Evolutionary conservation across 1,140 invertebrate species (phyloP).

Genomic region (Notospermus geniculatus): DNA sequence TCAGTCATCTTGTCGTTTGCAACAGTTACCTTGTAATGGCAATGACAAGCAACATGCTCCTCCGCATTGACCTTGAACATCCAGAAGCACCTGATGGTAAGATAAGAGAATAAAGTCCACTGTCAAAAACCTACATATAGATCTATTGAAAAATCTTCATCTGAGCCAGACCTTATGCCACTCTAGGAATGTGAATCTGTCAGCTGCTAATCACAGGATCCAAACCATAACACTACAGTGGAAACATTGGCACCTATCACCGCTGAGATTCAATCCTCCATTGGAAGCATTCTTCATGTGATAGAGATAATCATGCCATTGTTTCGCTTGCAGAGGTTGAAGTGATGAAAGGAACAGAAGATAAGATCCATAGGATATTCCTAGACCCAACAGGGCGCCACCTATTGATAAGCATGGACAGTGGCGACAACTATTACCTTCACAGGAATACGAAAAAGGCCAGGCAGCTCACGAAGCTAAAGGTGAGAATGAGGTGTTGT

Average conservation of each 20-base stretch:
- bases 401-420: constrained; percentile 71
- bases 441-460: constrained; percentile 66
- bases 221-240: too few species aligned
- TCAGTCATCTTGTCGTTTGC: constrained; percentile 76
- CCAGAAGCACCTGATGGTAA: constrained; percentile 76
- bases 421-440: constrained; percentile 77
- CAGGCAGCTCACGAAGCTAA: constrained; percentile 58
- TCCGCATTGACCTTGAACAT: constrained; percentile 78
- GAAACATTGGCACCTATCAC: too few species aligned
- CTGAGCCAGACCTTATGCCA: too few species aligned
- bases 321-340: constrained; percentile 43
- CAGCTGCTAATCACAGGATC: too few species aligned
- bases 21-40: constrained; percentile 80
- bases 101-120: too few species aligned
- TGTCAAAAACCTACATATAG: too few species aligned
- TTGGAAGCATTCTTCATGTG: not conserved
- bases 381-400: constrained; percentile 85
- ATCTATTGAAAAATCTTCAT: too few species aligned
- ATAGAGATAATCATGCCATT: not conserved
- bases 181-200: not conserved
- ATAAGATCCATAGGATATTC: constrained; percentile 70
- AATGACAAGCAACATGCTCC: constrained; percentile 77
- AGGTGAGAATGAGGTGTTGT: too few species aligned
- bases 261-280: not conserved
- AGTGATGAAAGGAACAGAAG: constrained; percentile 43